A percentile compares a stretch with the other conserved stretches of the same genome.
Conservation (phyloP, 2,113 vertebrate species). For the Desmodus rotundus region DNA sequence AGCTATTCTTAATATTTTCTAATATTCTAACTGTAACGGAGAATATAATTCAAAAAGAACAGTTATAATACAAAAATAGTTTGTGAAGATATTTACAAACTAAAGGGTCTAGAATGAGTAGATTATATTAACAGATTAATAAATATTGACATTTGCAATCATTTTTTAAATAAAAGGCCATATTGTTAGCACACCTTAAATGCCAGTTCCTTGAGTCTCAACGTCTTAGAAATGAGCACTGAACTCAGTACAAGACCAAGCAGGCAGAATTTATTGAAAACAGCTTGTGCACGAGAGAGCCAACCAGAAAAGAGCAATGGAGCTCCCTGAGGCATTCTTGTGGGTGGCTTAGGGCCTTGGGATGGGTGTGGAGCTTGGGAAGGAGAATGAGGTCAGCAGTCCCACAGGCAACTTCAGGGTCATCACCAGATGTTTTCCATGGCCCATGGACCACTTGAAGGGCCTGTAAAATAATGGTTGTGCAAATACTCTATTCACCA, state of each 20-base stretch:
- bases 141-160: not conserved
- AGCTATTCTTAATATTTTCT: not conserved
- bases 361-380: not conserved
- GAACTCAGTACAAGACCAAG: not conserved
- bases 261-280: not conserved
- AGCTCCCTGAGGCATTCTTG: not conserved
- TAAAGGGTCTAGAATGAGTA: not conserved
- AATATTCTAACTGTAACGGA: not conserved
- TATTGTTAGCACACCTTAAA: not conserved
- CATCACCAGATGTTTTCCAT: not conserved
- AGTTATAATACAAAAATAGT: too few relatives aligned
- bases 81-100: not conserved
- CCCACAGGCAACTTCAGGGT: not conserved
- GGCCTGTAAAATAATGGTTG: not conserved
- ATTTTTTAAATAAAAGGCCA: not conserved
- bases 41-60: not conserved
- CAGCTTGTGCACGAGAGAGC: not conserved
- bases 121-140: not conserved
- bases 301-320: not conserved
- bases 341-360: not conserved
- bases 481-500: not conserved
- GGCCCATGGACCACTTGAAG: not conserved
- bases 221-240: not conserved
- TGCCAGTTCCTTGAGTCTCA: not conserved
- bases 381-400: not conserved